A percentile compares a stretch with the other conserved stretches of the same genome.
These are phyloP conservation scores for Tragelaphus imberbis DNA, from an alignment of 2,113 vertebrate species.

Conservation along the genomic window DNA sequence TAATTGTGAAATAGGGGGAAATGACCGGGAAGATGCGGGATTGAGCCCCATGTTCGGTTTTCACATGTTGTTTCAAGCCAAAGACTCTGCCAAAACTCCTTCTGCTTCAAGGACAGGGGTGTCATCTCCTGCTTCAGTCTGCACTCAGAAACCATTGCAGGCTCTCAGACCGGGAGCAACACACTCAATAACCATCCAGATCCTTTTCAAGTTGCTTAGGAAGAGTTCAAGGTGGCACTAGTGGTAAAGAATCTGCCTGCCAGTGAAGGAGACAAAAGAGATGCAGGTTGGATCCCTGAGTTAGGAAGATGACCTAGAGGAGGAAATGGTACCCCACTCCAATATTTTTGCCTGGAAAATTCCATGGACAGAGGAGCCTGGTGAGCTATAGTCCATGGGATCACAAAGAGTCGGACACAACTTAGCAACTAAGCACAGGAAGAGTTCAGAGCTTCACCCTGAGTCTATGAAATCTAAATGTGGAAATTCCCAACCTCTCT, in stretches of 20 bases:
- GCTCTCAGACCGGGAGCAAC: not conserved
- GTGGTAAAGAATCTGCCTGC: not conserved
- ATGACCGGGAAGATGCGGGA: not conserved
- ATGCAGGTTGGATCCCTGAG: not conserved
- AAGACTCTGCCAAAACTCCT: not conserved
- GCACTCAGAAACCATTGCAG: not conserved
- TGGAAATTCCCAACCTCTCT: not conserved
- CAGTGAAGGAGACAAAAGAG: not conserved
- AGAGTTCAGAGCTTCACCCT: not conserved
- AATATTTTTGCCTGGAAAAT: not conserved
- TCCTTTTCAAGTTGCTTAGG: not conserved
- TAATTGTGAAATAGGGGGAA: not conserved
- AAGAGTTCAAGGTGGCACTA: not conserved
- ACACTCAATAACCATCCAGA: not conserved
- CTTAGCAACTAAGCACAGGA: not conserved
- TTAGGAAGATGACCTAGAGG: not conserved
- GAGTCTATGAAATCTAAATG: not conserved
- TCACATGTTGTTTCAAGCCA: not conserved
- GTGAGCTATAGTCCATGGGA: not conserved
- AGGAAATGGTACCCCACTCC: not conserved
- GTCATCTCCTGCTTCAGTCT: not conserved
- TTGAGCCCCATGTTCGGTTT: not conserved
- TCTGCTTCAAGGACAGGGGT: not conserved
- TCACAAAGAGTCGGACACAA: not conserved
- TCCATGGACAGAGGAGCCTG: not conserved